These are phyloP conservation scores for Drosophila pruinosa DNA, from an alignment of 1,140 invertebrate species.

Conservation along the genomic window DNA sequence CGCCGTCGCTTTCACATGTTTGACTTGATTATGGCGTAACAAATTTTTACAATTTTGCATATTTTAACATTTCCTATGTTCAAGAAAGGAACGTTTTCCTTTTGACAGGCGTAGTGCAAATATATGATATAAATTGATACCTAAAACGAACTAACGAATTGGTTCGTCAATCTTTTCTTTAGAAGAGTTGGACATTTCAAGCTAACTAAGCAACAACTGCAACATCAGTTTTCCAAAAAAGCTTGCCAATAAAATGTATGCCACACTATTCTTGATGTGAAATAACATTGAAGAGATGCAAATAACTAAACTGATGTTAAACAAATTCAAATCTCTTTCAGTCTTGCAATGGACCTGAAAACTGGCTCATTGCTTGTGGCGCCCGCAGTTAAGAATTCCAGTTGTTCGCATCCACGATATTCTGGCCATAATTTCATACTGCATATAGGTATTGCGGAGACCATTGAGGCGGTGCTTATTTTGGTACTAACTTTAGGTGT, in stretches of 20 bases:
- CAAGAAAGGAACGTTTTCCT: constrained; percentile 8
- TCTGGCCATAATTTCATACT: constrained; percentile 85
- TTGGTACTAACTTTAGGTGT: constrained; percentile 89
- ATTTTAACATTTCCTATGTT: constrained; percentile 50
- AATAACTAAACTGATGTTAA: background rate
- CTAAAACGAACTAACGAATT: no score
- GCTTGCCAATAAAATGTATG: background rate
- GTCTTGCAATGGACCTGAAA: constrained; percentile 81
- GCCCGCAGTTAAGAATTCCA: constrained; percentile 90
- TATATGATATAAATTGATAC: background rate
- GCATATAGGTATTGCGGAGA: constrained; percentile 87
- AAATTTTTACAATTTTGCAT: constrained; percentile 78
- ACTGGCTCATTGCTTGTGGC: constrained; percentile 87
- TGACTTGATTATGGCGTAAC: constrained; percentile 80
- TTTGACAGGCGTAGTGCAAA: background rate
- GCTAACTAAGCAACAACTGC: no score
- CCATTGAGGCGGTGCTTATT: constrained; percentile 89
- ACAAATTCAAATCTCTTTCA: constrained; percentile 17
- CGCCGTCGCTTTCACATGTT: constrained; percentile 65
- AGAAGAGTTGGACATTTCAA: no score
- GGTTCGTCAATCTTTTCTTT: no score
- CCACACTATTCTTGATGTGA: no score
- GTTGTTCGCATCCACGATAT: constrained; percentile 88
- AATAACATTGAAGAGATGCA: no score
- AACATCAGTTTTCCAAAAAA: background rate